Conservation (phyloP, 2,888 invertebrate species). For the Argyra leucocephala region DNA sequence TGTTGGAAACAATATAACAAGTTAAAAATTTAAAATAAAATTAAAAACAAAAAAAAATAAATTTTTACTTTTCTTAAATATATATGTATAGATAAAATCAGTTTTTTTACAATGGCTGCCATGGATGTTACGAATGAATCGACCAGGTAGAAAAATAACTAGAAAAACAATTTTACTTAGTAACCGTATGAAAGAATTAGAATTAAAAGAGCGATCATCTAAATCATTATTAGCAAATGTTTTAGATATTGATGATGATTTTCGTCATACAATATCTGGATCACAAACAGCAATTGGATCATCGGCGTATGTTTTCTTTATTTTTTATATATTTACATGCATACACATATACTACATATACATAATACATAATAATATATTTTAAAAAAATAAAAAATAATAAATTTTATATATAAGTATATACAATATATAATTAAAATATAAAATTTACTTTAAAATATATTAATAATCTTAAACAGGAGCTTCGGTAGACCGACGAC, state of each 20-base stretch:
- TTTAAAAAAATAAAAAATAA: neutral
- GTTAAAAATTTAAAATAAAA: too few species aligned
- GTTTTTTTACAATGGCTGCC: slow-evolving; percentile 97
- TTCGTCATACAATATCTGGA: slow-evolving; percentile 60
- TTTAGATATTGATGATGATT: slow-evolving; percentile 91
- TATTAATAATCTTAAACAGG: slow-evolving; percentile 24
- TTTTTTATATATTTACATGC: too few species aligned
- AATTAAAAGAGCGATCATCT: slow-evolving; percentile 86
- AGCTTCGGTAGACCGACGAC: slow-evolving; percentile 68
- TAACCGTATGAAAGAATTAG: slow-evolving; percentile 84
- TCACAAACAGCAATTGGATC: slow-evolving; percentile 53
- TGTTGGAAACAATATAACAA: too few species aligned
- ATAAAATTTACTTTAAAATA: neutral
- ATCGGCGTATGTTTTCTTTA: slow-evolving; percentile 48
- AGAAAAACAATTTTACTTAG: slow-evolving; percentile 82
- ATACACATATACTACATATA: too few species aligned
- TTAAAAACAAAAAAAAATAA: too few species aligned
- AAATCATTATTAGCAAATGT: slow-evolving; percentile 91
- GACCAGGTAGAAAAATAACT: slow-evolving; percentile 90
- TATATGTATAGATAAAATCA: slow-evolving; percentile 67
- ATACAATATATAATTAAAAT: neutral
- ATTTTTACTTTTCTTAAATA: too few species aligned
- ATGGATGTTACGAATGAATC: slow-evolving; percentile 89
- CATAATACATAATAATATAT: neutral
- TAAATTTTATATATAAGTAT: neutral